These are phyloP conservation scores for Diorhabda carinulata DNA, from an alignment of 1,140 invertebrate genomes.

Conservation along the genomic window DNA sequence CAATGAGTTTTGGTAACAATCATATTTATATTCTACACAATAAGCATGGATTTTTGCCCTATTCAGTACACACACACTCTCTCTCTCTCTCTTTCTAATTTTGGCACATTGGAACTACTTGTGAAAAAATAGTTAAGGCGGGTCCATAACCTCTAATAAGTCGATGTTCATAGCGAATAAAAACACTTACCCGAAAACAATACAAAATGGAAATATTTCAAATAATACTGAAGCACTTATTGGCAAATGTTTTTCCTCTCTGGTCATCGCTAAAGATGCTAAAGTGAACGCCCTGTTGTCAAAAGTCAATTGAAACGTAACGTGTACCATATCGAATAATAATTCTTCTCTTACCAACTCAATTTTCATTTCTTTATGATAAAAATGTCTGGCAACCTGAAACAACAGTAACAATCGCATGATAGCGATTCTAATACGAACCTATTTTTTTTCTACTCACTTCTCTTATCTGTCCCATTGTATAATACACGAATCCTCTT, in stretches of 20 bases:
- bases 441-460: conserved; percentile 43
- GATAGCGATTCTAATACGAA: not conserved
- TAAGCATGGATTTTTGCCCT: too few species aligned
- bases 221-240: conserved; percentile 86
- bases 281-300: conserved; percentile 86
- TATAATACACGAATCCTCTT: conserved; percentile 91
- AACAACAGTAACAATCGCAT: conserved; percentile 21
- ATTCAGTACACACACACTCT: too few species aligned
- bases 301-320: conserved; percentile 89
- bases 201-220: conserved; percentile 96
- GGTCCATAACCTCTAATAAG: too few species aligned
- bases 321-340: conserved; percentile 85
- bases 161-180: not conserved
- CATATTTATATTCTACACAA: too few species aligned
- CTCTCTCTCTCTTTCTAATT: too few species aligned
- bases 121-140: too few species aligned
- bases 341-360: conserved; percentile 82
- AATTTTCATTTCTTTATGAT: conserved; percentile 89
- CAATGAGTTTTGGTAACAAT: too few species aligned
- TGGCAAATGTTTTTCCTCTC: conserved; percentile 81
- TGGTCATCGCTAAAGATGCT: conserved; percentile 73
- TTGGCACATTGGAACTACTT: too few species aligned
- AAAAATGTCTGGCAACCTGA: conserved; percentile 84
- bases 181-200: conserved; percentile 78
- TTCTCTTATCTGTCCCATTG: conserved; percentile 93